phyloP scores from a whole-genome alignment of 2,797 vertebrate genomes.

The Danio kyathit region DNA sequence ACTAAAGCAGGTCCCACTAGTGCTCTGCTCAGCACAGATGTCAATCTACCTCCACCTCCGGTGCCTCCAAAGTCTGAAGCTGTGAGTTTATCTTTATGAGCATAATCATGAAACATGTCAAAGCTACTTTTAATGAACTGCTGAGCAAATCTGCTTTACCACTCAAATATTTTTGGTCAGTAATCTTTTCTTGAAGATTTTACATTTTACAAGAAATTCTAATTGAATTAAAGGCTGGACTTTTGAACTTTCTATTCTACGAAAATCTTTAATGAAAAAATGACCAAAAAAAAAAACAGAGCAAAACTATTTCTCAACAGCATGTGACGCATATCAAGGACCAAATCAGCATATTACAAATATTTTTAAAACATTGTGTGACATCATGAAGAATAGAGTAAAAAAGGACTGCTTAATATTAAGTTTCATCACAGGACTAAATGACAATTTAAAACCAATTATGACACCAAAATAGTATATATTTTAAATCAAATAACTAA shows the following conservation, averaged over 20 bases:
- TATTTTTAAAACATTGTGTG: not conserved
- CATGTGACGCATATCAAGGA: not conserved
- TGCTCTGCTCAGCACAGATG: slow-evolving; percentile 81
- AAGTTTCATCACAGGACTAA: too few species aligned
- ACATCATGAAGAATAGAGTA: too few species aligned
- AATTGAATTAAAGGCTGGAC: not conserved
- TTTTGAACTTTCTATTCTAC: too few species aligned
- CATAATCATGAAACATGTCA: not conserved
- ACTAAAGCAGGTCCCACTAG: slow-evolving; percentile 74
- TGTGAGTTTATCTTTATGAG: slow-evolving; percentile 83
- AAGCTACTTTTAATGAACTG: not conserved
- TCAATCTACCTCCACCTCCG: slow-evolving; percentile 91
- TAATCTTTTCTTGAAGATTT: not conserved
- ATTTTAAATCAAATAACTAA: not conserved
- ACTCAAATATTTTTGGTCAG: not conserved
- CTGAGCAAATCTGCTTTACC: not conserved
- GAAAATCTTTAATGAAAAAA: too few species aligned
- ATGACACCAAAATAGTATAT: not conserved
- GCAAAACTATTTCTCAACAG: not conserved
- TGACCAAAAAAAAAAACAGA: not conserved
- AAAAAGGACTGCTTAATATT: too few species aligned
- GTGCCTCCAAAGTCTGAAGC: slow-evolving; percentile 99
- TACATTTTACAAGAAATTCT: not conserved
- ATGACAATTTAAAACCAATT: too few species aligned
- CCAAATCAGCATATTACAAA: not conserved